Conservation (phyloP, 2,888 invertebrate species). For the Teleogryllus oceanicus region DNA sequence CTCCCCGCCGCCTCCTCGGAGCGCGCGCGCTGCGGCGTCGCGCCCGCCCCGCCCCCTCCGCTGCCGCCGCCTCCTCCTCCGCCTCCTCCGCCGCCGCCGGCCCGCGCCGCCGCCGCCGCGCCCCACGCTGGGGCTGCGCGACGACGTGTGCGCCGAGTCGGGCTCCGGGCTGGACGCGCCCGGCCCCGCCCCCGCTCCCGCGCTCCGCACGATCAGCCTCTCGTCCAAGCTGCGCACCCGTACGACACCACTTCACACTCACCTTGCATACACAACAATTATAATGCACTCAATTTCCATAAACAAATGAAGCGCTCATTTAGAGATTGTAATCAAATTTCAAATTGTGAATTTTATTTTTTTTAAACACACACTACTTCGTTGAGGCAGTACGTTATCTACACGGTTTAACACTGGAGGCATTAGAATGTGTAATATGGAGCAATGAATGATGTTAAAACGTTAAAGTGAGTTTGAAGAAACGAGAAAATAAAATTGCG, state of each 20-base stretch:
- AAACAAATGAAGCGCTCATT: too few species aligned
- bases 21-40: not conserved
- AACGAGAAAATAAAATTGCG: too few species aligned
- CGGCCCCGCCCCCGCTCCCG: constrained; percentile 33
- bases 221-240: constrained; percentile 57
- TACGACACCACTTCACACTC: not conserved
- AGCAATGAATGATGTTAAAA: too few species aligned
- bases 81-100: constrained; percentile 39
- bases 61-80: constrained; percentile 38
- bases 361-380: too few species aligned
- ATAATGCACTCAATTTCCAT: too few species aligned
- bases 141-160: not conserved
- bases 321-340: too few species aligned
- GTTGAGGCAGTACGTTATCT: too few species aligned
- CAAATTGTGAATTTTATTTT: too few species aligned
- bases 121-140: not conserved
- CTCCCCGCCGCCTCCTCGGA: constrained; percentile 22
- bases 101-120: constrained; percentile 21
- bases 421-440: too few species aligned
- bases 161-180: constrained; percentile 36
- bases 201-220: constrained; percentile 52
- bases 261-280: too few species aligned
- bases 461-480: too few species aligned
- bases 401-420: too few species aligned
- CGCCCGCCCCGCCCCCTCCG: not conserved